Conservation (phyloP, 2,888 invertebrate species). For the Pheosia tremula region DNA sequence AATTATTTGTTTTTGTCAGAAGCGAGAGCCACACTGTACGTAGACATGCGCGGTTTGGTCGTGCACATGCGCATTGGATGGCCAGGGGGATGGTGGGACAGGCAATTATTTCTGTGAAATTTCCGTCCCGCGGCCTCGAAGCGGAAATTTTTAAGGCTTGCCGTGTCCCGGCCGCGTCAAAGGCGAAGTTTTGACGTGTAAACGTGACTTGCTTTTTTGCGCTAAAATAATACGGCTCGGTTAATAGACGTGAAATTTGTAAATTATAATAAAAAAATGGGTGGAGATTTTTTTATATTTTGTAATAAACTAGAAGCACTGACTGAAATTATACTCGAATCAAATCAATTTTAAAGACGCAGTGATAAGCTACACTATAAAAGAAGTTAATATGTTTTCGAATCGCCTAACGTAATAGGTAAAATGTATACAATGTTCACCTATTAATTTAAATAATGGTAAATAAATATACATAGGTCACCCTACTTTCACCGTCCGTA, state of each 20-base stretch:
- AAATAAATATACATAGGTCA: too few relatives aligned
- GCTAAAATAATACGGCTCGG: neutral
- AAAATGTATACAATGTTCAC: too few relatives aligned
- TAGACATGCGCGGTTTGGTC: slow-evolving; percentile 64
- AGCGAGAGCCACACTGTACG: slow-evolving; percentile 47
- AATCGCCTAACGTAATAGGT: too few relatives aligned
- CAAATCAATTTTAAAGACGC: too few relatives aligned
- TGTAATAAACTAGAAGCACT: too few relatives aligned
- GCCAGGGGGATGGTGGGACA: slow-evolving; percentile 31
- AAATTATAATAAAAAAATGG: too few relatives aligned
- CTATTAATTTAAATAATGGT: too few relatives aligned
- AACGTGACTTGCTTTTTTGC: slow-evolving; percentile 37
- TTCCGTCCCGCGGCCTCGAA: slow-evolving; percentile 63
- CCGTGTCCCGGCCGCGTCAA: slow-evolving; percentile 43
- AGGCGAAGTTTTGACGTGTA: slow-evolving; percentile 41
- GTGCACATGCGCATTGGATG: slow-evolving; percentile 59
- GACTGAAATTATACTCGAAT: too few relatives aligned
- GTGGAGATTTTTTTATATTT: too few relatives aligned
- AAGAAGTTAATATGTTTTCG: too few relatives aligned
- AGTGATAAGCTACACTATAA: too few relatives aligned
- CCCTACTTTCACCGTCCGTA: too few relatives aligned
- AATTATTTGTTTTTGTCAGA: slow-evolving; percentile 59
- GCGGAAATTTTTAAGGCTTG: slow-evolving; percentile 71
- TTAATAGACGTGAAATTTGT: neutral
- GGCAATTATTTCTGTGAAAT: slow-evolving; percentile 72